A percentile compares a stretch with the other conserved stretches of the same genome.
Conservation (phyloP, 2,797 vertebrate species). For the Hylomyscus alleni region DNA sequence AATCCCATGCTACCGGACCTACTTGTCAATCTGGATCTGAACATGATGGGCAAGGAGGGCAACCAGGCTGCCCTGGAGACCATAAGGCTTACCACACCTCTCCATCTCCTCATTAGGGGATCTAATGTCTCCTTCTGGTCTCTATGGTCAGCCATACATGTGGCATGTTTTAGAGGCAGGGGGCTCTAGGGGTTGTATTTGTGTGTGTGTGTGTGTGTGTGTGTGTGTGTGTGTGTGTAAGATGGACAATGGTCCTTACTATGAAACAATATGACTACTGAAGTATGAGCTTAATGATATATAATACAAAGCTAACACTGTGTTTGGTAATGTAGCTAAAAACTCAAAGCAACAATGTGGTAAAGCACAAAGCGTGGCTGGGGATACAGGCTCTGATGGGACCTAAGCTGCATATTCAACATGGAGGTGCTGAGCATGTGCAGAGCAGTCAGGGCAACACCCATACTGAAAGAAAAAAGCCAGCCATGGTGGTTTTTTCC, state of each 20-base stretch:
- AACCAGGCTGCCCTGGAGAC: fast-evolving
- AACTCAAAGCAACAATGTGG: not conserved
- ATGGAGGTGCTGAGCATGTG: not conserved
- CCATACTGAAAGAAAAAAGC: not conserved
- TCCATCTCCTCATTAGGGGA: not conserved
- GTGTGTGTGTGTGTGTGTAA: no score
- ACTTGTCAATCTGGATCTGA: not conserved
- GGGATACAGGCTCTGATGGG: not conserved
- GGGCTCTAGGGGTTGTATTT: no score
- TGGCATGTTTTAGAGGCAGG: no score
- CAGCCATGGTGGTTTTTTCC: not conserved
- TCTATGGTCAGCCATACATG: not conserved
- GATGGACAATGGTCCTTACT: not conserved
- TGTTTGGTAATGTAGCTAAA: not conserved
- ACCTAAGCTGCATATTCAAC: not conserved
- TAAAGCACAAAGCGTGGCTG: not conserved
- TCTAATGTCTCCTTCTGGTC: no score
- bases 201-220: no score
- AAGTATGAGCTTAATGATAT: no score
- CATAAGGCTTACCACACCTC: not conserved
- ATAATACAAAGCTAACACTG: not conserved
- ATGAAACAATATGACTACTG: not conserved
- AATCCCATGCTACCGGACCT: not conserved
- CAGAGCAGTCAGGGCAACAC: not conserved
- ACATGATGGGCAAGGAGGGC: not conserved